Percentiles rank a stretch among this genome's conserved stretches.
Conservation (phyloP, 2,888 invertebrate species). For the Entomobrya proxima region DNA sequence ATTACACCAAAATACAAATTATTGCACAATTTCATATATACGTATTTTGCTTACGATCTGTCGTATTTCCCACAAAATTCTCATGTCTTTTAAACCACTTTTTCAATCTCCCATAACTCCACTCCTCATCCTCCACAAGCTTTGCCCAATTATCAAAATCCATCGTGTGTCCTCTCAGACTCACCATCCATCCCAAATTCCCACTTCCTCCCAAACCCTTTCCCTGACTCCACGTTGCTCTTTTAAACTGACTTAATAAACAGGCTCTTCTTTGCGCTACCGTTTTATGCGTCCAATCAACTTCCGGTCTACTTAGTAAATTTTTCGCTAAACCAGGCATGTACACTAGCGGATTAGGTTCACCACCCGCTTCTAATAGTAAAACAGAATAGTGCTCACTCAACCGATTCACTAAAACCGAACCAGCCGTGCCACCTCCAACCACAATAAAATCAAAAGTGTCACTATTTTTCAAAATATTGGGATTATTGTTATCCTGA, state of each 20-base stretch:
- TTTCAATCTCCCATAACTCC: constrained; percentile 46
- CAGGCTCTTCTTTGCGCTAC: constrained; percentile 81
- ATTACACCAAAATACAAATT: not conserved
- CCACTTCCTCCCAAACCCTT: constrained; percentile 52
- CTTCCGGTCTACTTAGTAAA: constrained; percentile 77
- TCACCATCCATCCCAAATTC: constrained; percentile 59
- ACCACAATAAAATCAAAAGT: constrained; percentile 70
- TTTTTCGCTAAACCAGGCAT: constrained; percentile 77
- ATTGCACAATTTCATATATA: no score
- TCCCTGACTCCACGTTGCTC: constrained; percentile 34
- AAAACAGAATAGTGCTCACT: constrained; percentile 79
- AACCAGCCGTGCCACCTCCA: constrained; percentile 76
- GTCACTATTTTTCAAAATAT: constrained; percentile 31
- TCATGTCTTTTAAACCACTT: constrained; percentile 62
- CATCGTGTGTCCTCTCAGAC: constrained; percentile 34
- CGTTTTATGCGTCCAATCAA: constrained; percentile 79
- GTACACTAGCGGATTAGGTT: constrained; percentile 78
- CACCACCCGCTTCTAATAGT: constrained; percentile 80
- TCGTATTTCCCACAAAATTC: constrained; percentile 61
- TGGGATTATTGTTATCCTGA: constrained; percentile 6
- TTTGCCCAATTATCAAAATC: constrained; percentile 64
- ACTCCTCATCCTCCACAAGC: constrained; percentile 42
- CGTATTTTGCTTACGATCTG: constrained; percentile 52
- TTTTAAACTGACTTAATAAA: constrained; percentile 79
- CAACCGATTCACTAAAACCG: constrained; percentile 79